These are phyloP conservation scores for Tuta absoluta DNA, from an alignment of 2,888 invertebrate genomes.

Conservation along the genomic window DNA sequence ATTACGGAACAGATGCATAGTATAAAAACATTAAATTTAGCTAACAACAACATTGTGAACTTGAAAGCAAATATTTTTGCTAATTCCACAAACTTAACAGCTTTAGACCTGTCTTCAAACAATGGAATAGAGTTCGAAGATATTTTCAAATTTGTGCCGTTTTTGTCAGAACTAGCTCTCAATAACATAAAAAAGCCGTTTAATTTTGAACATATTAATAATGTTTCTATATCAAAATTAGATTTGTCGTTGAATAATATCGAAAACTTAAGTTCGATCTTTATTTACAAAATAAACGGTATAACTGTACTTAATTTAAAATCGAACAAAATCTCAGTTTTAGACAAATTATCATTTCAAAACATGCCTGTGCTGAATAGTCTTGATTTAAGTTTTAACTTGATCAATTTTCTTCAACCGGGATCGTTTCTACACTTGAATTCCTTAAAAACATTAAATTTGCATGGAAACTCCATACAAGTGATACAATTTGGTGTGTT, in stretches of 20 bases:
- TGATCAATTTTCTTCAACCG: conserved; percentile 6
- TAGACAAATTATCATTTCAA: conserved; percentile 6
- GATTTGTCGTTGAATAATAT: conserved; percentile 5
- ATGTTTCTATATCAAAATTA: not conserved
- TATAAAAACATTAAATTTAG: not conserved
- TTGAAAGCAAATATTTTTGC: not conserved
- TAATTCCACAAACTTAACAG: not conserved
- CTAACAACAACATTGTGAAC: conserved; percentile 10
- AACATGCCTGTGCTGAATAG: not conserved
- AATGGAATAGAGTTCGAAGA: conserved; percentile 3
- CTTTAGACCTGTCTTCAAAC: conserved; percentile 12
- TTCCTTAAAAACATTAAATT: conserved; percentile 1
- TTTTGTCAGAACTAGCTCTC: not conserved
- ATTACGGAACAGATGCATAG: not conserved
- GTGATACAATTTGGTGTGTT: conserved; percentile 4
- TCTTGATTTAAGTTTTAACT: conserved; percentile 14
- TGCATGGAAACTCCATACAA: not conserved
- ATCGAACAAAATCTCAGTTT: not conserved
- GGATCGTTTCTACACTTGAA: not conserved
- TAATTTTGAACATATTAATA: not conserved
- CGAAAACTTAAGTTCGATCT: not conserved
- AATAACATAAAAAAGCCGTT: not conserved
- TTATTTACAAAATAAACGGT: conserved; percentile 8
- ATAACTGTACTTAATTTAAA: not conserved
- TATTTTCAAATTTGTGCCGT: not conserved